These are phyloP conservation scores for Pygocentrus nattereri DNA, from an alignment of 2,797 vertebrate species.

Conservation along the genomic window DNA sequence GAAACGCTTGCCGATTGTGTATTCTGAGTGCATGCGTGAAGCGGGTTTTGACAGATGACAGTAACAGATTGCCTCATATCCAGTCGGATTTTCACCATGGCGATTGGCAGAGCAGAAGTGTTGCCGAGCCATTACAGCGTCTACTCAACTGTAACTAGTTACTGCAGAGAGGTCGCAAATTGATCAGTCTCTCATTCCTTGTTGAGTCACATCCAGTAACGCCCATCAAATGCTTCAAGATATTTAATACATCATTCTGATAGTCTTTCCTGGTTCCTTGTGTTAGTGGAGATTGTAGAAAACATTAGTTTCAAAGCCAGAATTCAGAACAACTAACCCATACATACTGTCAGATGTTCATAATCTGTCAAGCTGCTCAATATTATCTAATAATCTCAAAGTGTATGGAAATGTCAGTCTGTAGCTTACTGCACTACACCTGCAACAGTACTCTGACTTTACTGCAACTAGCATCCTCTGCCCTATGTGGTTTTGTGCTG, in stretches of 20 bases:
- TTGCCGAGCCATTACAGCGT: slow-evolving; percentile 44
- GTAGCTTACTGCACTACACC: too few species aligned
- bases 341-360: not conserved
- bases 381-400: not conserved
- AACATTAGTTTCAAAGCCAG: not conserved
- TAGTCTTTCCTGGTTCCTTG: not conserved
- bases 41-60: slow-evolving; percentile 51
- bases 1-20: not conserved
- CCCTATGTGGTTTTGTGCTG: slow-evolving; percentile 61
- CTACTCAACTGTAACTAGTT: slow-evolving; percentile 51
- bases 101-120: slow-evolving; percentile 13
- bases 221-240: not conserved
- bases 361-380: not conserved
- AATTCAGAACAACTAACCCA: not conserved
- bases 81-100: slow-evolving; percentile 33
- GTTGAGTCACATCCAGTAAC: slow-evolving; percentile 49
- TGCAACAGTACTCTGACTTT: too few species aligned
- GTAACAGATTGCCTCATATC: slow-evolving; percentile 48
- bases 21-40: slow-evolving; percentile 28
- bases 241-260: not conserved
- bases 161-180: slow-evolving; percentile 40
- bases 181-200: slow-evolving; percentile 48
- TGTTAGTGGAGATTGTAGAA: not conserved
- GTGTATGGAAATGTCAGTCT: too few species aligned
- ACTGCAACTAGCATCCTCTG: too few species aligned